Evolutionary conservation across 2,113 vertebrate species (phyloP), one percentile per base, ranked within the genome.

Genomic region (Neolamprologus variostigma): DNA sequence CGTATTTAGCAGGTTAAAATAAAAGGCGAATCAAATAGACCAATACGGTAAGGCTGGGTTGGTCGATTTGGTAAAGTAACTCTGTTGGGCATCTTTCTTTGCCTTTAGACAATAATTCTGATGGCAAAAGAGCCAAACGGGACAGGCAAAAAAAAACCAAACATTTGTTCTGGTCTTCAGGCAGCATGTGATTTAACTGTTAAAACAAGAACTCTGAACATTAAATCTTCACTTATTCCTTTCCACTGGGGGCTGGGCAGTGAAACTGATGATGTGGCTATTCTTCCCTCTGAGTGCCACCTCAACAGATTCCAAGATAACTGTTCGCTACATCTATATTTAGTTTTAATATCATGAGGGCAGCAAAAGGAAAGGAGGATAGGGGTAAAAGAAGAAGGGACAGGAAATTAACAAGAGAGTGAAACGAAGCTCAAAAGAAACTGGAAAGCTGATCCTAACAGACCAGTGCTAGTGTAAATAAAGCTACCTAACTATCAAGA

Each of bases 231-330:
- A 7, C 73, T 89, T 80, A 40, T 8, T 83, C 54, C 55, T 66
- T 53, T 78, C 33, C 50, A 50, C 21, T 26, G 21, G 51, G 83
- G n/a, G 45, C 5, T 35, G 66, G 57, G 82, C 7, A 3, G 51
- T 86, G 40, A 71, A 84, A 90, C 45, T 90, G 83, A 91, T 91
- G 86, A 89, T 89, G 91, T 89, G 86, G 86, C 84, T 66, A 13
- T 81, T 89, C 35, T 83, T 86, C 47, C 66, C 33, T 78, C 53
- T 40, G n/a, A 82, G 68, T 37, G 87, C 88, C 86, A 91, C 55
- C 90, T 85, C 85, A 83, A 59, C 86, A 91, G 68, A 88, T 85
- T 88, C 84, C 47, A 68, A 19, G 83, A 63, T 86, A 78, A 83
- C 61, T 54, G n/a, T 68, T 23, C 19, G 21, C 54, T n/a, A 9